Evolutionary conservation across 2,888 invertebrate genomes (phyloP).

Genomic region (Campoletis raptor): DNA sequence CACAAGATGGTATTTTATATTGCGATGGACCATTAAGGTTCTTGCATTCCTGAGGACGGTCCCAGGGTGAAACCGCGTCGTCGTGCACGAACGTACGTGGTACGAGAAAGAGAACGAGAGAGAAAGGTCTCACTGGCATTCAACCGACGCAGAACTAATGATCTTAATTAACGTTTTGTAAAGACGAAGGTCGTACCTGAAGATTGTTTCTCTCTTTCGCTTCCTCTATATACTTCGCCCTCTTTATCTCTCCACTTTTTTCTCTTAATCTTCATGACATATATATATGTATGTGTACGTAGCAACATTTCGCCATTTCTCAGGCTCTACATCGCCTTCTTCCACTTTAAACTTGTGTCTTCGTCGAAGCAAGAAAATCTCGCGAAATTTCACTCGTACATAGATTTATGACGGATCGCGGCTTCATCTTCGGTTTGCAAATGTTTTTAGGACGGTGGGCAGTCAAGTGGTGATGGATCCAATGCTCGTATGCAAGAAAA

Average conservation of each 20-base stretch:
- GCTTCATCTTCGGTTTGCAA: conserved; percentile 23
- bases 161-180: conserved; percentile 83
- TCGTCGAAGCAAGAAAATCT: conserved; percentile 32
- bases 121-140: conserved; percentile 72
- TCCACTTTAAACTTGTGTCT: conserved; percentile 12
- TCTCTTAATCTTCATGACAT: conserved; percentile 8
- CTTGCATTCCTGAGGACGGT: conserved; percentile 77
- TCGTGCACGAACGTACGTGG: conserved; percentile 66
- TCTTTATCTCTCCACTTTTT: conserved; percentile 10
- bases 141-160: conserved; percentile 81
- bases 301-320: conserved; percentile 35
- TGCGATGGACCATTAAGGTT: conserved; percentile 77
- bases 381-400: too few species aligned
- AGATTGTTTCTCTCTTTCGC: conserved; percentile 44
- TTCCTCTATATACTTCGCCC: conserved; percentile 37
- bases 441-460: conserved; percentile 89
- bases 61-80: conserved; percentile 66
- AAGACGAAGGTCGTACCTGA: conserved; percentile 79
- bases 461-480: conserved; percentile 96
- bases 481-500: conserved; percentile 94
- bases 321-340: conserved; percentile 54
- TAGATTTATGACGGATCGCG: too few species aligned
- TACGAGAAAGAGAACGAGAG: conserved; percentile 30
- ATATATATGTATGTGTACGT: conserved; percentile 42
- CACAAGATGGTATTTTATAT: conserved; percentile 58